A percentile compares a stretch with the other conserved stretches of the same genome.
phyloP scores from a whole-genome alignment of 2,888 invertebrate species.

The Ennomos quercinarius region DNA sequence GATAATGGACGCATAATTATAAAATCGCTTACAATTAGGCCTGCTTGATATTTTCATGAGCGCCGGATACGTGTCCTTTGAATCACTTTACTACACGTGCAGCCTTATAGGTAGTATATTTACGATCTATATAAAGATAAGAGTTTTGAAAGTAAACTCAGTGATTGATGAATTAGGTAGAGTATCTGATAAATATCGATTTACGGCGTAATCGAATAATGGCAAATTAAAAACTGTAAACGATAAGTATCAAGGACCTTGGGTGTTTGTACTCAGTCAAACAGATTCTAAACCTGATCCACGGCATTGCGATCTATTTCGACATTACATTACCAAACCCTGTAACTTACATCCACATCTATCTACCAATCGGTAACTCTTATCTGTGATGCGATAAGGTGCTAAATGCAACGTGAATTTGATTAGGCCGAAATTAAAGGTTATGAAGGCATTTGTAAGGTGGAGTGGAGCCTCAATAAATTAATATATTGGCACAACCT shows the following conservation, averaged over 20 bases:
- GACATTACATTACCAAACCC: slow-evolving; percentile 49
- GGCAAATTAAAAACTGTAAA: slow-evolving; percentile 43
- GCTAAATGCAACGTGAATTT: slow-evolving; percentile 28
- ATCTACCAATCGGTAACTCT: slow-evolving; percentile 27
- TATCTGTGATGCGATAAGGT: slow-evolving; percentile 34
- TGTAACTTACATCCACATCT: slow-evolving; percentile 29
- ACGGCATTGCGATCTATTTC: slow-evolving; percentile 60
- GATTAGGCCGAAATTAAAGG: slow-evolving; percentile 32
- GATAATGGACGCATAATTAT: slow-evolving; percentile 13
- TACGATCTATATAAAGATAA: slow-evolving; percentile 10
- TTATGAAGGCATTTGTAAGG: slow-evolving; percentile 35
- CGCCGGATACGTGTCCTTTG: slow-evolving; percentile 12
- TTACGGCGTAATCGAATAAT: slow-evolving; percentile 41
- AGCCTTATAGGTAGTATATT: too few relatives aligned
- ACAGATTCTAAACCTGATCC: slow-evolving; percentile 60
- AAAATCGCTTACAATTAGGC: slow-evolving; percentile 7
- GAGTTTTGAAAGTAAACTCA: slow-evolving; percentile 2
- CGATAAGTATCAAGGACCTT: slow-evolving; percentile 64
- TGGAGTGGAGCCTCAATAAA: slow-evolving; percentile 24
- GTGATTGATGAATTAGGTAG: slow-evolving; percentile 31
- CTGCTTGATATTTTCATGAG: neutral
- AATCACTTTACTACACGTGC: neutral
- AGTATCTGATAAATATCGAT: slow-evolving; percentile 30
- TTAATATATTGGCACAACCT: slow-evolving; percentile 6
- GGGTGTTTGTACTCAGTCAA: slow-evolving; percentile 53